Percentiles rank a stretch among this genome's conserved stretches.
These are phyloP conservation scores for Micrasema longulum DNA, from an alignment of 1,140 invertebrate genomes.

Conservation along the genomic window DNA sequence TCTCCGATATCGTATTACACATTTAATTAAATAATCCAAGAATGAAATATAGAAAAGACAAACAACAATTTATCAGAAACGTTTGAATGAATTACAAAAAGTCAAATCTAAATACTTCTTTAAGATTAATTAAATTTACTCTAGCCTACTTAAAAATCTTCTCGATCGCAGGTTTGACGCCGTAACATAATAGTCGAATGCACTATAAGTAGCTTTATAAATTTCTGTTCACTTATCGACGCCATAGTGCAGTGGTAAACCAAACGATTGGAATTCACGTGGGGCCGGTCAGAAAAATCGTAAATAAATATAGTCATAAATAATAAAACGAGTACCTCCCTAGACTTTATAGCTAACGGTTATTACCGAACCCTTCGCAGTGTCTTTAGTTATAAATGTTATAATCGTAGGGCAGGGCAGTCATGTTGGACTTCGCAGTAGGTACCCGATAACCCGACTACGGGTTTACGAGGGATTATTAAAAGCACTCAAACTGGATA, in stretches of 20 bases:
- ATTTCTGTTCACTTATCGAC: background rate
- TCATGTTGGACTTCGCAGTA: background rate
- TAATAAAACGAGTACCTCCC: conserved; percentile 20
- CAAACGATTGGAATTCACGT: conserved; percentile 28
- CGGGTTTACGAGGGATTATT: conserved; percentile 27
- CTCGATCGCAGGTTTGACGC: no score
- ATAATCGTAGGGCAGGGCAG: no score
- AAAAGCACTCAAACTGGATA: conserved; percentile 26
- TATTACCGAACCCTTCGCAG: conserved; percentile 12
- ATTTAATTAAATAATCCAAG: no score
- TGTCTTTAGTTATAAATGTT: no score
- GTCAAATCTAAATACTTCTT: no score
- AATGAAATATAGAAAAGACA: background rate
- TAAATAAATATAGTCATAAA: conserved; percentile 31
- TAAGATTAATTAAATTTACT: no score
- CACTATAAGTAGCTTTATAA: no score
- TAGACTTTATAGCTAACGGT: conserved; percentile 19
- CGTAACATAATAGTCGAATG: no score
- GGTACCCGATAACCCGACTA: conserved; percentile 1
- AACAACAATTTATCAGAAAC: background rate
- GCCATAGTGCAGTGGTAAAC: conserved; percentile 11
- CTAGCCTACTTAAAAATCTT: no score
- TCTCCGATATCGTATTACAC: no score
- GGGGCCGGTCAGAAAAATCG: conserved; percentile 17
- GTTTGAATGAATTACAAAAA: no score